A percentile compares a stretch with the other conserved stretches of the same genome.
Conservation (phyloP, 2,888 invertebrate genomes). For the Tetramorium bicarinatum region DNA sequence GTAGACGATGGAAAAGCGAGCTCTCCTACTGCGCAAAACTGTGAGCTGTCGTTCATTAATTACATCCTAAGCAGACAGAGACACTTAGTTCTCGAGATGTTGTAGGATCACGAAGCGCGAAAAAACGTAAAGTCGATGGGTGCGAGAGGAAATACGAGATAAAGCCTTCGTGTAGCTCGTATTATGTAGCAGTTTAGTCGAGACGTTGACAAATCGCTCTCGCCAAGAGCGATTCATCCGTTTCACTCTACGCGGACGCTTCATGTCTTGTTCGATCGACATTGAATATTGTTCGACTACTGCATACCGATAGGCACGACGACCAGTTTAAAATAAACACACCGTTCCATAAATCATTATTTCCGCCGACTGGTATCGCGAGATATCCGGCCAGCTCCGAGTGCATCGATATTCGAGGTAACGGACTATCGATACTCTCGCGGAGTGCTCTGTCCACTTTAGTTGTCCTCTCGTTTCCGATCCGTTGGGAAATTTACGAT, state of each 20-base stretch:
- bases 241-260: conserved; percentile 63
- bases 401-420: conserved; percentile 63
- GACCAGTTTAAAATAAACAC: conserved; percentile 75
- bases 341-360: conserved; percentile 68
- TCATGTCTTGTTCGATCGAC: conserved; percentile 77
- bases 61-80: conserved; percentile 57
- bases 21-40: conserved; percentile 49
- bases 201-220: conserved; percentile 61
- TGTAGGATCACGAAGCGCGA: conserved; percentile 50
- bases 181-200: conserved; percentile 57
- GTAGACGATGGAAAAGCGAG: conserved; percentile 49
- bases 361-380: conserved; percentile 42
- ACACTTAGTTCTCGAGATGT: conserved; percentile 57
- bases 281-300: conserved; percentile 78
- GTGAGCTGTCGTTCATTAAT: conserved; percentile 49
- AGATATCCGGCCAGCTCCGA: conserved; percentile 35
- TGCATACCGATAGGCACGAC: conserved; percentile 63
- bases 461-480: conserved; percentile 28
- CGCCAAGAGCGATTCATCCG: conserved; percentile 51
- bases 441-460: conserved; percentile 58
- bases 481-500: conserved; percentile 60
- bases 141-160: conserved; percentile 52
- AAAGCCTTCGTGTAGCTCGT: conserved; percentile 53
- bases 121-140: conserved; percentile 52
- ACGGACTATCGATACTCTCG: conserved; percentile 59